These are phyloP conservation scores for Sebastes ruberrimus DNA, from an alignment of 2,797 vertebrate species.

Conservation along the genomic window DNA sequence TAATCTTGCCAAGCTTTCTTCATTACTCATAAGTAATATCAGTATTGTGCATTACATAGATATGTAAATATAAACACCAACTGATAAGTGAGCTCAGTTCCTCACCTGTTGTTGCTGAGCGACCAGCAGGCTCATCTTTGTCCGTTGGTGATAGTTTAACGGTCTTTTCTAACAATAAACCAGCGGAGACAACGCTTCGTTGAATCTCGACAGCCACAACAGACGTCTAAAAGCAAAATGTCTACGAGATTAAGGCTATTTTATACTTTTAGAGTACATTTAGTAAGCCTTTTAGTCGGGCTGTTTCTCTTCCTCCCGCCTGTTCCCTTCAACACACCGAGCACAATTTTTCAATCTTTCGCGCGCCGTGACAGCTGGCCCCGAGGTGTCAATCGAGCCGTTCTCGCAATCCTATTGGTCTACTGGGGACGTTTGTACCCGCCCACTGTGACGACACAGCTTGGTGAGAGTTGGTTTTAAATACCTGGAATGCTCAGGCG, in stretches of 20 bases:
- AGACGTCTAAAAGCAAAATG: background rate
- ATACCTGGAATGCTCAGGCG: background rate
- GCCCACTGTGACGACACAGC: constrained; percentile 29
- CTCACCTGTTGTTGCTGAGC: constrained; percentile 73
- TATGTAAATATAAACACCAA: background rate
- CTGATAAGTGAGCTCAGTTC: background rate
- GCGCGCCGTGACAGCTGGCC: constrained; percentile 80
- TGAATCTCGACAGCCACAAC: background rate
- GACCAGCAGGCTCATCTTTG: constrained; percentile 73
- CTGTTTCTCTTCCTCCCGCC: constrained; percentile 77
- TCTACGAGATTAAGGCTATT: background rate
- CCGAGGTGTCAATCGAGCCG: constrained; percentile 52
- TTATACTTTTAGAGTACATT: constrained; percentile 24
- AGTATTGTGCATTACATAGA: background rate
- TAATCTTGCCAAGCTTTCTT: accelerated
- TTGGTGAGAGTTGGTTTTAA: background rate
- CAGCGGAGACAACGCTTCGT: background rate
- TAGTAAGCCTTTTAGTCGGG: background rate
- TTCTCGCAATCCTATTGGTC: constrained; percentile 70
- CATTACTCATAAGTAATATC: background rate
- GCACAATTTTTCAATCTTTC: constrained; percentile 80
- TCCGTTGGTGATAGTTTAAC: constrained; percentile 14
- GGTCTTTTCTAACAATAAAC: constrained; percentile 7
- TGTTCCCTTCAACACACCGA: constrained; percentile 49
- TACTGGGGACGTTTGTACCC: background rate